Evolutionary conservation across 2,113 vertebrate species (phyloP), one percentile per base, ranked within the genome.

Genomic region (Sander lucioperca): DNA sequence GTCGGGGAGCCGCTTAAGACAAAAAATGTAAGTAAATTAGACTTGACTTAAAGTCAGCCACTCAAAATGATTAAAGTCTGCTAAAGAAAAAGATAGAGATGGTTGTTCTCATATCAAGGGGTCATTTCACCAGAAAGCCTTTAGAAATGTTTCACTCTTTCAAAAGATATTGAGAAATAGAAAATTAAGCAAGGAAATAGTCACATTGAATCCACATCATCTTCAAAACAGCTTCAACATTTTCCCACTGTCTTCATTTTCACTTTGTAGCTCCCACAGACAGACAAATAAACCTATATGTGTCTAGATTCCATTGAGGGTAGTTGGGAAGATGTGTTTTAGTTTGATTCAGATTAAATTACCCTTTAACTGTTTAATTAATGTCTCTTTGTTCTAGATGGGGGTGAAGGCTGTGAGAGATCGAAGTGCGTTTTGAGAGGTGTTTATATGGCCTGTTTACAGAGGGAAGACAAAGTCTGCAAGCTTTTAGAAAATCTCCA

Each of bases 401-500:
- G 39, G 39, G 54, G 8, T 25, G 9, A 50, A 10, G 13, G 16
- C n/a, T 54, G 39, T 16, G 54, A 43, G 36, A 39, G 27, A 69
- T 62, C 2, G 10, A 68, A 70, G 15, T 47, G 56, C 16, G 18
- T 57, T 43, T 48, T 19, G 36, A 58, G 27, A 64, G 36, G 18
- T 14, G 21, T 27, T 75, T 62, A n/a, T 54, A 33, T 10, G 61
- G 23, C 9, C 23, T 50, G 45, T 61, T 57, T 47, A 64, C n/a
- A 53, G 25, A 59, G 33, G 33, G 21, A 62, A 74, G 14, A 5
- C 25, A 80, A 68, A 69, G 39, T 15, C 53, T 45, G 21, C 57
- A 82, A 63, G 69, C 79, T 68, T 81, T 71, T 33, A 71, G 39
- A 33, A 79, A 74, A 45, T 75, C 76, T 79, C 67, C n/a, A 67